phyloP scores from a whole-genome alignment of 1,140 invertebrate genomes.

The Gryon sp. region DNA sequence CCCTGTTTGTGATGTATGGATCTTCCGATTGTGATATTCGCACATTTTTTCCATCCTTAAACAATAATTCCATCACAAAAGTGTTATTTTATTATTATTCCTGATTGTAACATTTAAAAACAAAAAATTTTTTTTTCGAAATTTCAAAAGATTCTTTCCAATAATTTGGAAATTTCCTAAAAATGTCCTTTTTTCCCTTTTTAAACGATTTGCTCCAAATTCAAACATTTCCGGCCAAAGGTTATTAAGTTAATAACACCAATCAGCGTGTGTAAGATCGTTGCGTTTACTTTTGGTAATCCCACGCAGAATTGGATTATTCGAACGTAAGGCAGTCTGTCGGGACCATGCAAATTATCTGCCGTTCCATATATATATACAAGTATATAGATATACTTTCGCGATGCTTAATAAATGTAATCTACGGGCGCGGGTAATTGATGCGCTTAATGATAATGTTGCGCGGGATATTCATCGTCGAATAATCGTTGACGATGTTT shows the following conservation, averaged over 20 bases:
- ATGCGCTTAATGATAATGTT: constrained; percentile 62
- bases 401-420: constrained; percentile 59
- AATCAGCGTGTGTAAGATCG: constrained; percentile 9
- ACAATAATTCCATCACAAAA: no score
- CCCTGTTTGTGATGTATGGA: no score
- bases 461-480: constrained; percentile 49
- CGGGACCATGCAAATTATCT: constrained; percentile 61
- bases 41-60: no score
- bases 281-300: constrained; percentile 42
- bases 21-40: no score
- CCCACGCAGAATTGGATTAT: constrained; percentile 54
- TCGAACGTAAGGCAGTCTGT: constrained; percentile 10
- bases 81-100: no score
- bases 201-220: constrained; percentile 2
- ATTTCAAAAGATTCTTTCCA: no score
- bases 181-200: no score
- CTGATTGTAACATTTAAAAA: no score
- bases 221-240: constrained; percentile 41
- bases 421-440: constrained; percentile 52
- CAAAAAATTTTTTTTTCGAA: no score
- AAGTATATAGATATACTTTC: not conserved
- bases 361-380: no score
- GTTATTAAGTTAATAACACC: constrained; percentile 51
- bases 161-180: no score
- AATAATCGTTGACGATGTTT: constrained; percentile 65